Base-by-base conservation (phyloP, 2,888 invertebrate genomes). In the Agrotis puta region DNA sequence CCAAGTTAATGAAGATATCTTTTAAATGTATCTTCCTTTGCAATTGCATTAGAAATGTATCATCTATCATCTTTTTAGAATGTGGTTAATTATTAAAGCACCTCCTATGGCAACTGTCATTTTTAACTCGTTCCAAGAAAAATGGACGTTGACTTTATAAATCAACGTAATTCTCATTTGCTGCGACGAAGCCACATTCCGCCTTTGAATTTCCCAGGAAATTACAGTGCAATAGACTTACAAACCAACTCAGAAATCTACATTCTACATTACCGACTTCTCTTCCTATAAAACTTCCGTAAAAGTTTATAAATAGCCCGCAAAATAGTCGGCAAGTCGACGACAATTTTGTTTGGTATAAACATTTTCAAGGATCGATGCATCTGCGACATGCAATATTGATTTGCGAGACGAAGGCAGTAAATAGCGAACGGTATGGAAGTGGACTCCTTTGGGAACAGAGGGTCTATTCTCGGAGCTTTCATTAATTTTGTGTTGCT, bases 391-490 rank as follows among this genome's bases (percentile, higher is more conserved):
- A 88, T 88, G 89, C 89, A 87, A 89, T 94, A 94, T 94, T 94
- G 94, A 94, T 95, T 94, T 87, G 90, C 85, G 85, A 91, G 89
- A 88, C 90, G 89, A 89, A 88, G 88, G 91, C 91, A 89, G 93
- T 93, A 94, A 93, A 94, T 93, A 94, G 92, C 88, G 89, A 91
- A 91, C 88, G 87, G 89, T 92, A 93, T 92, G 91, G 90, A 90
- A 93, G 90, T 93, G 83, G 90, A 92, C 87, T 92, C 94, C 92
- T 86, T 86, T 83, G 93, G 92, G 94, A 87, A 86, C 77, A 72
- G 50, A 79, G 87, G 69, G 68, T 47, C 76, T 91, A 93, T 92
- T 91, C 81, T 86, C 57, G 79, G 74, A 88, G 74, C 78, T 71
- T 74, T 84, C 85, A 83, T 81, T 67, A 82, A 14, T 58, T 72